Evolutionary conservation across 1,140 invertebrate genomes (phyloP).

Genomic region (Heliconius hewitsoni): DNA sequence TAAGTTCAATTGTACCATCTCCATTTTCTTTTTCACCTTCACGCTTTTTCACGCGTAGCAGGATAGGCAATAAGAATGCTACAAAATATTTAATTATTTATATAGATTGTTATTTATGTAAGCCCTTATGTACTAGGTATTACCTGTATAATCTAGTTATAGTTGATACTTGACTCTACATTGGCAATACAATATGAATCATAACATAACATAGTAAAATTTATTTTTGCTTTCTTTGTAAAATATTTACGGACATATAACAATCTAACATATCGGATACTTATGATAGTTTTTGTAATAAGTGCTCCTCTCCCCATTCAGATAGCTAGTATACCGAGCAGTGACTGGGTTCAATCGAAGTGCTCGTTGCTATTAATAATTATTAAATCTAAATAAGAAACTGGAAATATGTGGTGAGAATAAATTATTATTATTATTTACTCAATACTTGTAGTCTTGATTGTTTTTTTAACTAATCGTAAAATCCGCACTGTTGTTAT

Average conservation of each 20-base stretch:
- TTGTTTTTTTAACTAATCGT: too few species aligned
- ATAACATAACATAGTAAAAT: not conserved
- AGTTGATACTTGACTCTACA: not conserved
- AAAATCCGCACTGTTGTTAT: too few species aligned
- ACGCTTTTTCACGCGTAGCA: too few species aligned
- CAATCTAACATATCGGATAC: not conserved
- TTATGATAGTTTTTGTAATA: not conserved
- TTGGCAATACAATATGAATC: not conserved
- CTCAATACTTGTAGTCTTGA: not conserved
- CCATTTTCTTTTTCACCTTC: too few species aligned
- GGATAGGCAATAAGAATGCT: too few species aligned
- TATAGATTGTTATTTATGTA: not conserved
- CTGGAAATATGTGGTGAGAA: conserved; percentile 3
- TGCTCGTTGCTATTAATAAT: not conserved
- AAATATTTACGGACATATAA: not conserved
- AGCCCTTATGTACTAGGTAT: not conserved
- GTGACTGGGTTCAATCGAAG: not conserved
- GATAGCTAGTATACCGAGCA: not conserved
- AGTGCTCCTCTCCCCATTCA: not conserved
- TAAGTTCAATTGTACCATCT: too few species aligned
- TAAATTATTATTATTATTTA: not conserved
- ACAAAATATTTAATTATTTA: too few species aligned
- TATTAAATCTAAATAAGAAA: not conserved
- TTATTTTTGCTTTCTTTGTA: not conserved
- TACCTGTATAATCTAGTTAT: not conserved